Base-by-base conservation (phyloP, 2,113 vertebrate species). In the Arvicanthis niloticus region DNA sequence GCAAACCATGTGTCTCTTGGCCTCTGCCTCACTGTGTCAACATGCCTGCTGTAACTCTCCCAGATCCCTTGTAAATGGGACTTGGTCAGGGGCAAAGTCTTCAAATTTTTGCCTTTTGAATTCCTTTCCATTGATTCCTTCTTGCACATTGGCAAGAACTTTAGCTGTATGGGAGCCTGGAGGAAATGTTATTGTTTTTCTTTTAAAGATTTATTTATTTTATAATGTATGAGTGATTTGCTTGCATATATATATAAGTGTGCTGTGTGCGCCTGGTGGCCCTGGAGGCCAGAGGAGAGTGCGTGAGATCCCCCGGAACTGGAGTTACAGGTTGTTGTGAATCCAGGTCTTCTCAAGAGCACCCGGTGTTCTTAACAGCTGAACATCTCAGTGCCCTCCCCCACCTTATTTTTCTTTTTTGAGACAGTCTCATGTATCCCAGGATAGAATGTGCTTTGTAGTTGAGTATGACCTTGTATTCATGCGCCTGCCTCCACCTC, bases 91-190 rank as follows among this genome's bases (percentile, higher is more conserved):
- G 76, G 78, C 89, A 85, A 94, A 93, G 96, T 96, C 96, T 97
- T 95, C 96, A 97, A 97, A 98, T 93, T 95, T 98, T 95, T 97
- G 88, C 96, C 97, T 97, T 94, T 97, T 97, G 96, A 97, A 58
- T 40, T 58, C 53, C 53, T 58, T n/a, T 58, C 37, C 5, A 53
- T n/a, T 7, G 17, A 53, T 53, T 37, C 31, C 31, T 34, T 56
- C 51, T 24, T 10, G 51, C 77, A 11, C 97, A 96, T 95, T 96
- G 96, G 96, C 96, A 86, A 96, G 96, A 70, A 94, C 34, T 21
- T 56, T 56, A 81, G 78, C 37, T 58, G 21, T 37, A 13, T n/a
- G 37, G 37, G 53, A n/a, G 21, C 53, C 78, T n/a, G 5, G 37
- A 81, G 37, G 80, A 26, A 40, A 8, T n/a, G 19, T 24, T 58